Evolutionary conservation across 1,140 invertebrate species (phyloP).

Genomic region (Drosophila parabipectinata): DNA sequence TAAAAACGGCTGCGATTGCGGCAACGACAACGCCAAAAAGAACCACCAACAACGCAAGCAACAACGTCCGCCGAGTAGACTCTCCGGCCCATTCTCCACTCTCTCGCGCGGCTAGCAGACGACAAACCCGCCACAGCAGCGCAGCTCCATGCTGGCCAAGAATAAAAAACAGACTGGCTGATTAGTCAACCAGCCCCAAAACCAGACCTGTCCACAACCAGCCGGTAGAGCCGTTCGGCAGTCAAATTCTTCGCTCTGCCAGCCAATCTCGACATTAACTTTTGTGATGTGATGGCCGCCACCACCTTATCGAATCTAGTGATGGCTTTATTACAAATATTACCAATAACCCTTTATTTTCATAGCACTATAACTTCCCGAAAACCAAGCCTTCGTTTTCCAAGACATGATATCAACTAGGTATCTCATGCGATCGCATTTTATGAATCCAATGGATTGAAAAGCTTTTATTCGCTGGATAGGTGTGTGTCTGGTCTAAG

Average conservation of each 20-base stretch:
- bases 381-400: no score
- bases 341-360: no score
- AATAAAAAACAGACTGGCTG: slow-evolving; percentile 79
- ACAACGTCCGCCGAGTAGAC: slow-evolving; percentile 18
- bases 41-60: no score
- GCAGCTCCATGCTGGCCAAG: slow-evolving; percentile 75
- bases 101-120: slow-evolving; percentile 8
- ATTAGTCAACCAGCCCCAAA: slow-evolving; percentile 67
- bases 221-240: slow-evolving; percentile 4
- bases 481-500: background rate
- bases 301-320: no score
- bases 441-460: background rate
- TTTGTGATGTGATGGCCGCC: background rate
- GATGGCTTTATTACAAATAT: no score
- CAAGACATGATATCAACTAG: no score
- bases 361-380: no score
- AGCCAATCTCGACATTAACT: background rate
- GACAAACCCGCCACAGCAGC: slow-evolving; percentile 22
- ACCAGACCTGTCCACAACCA: slow-evolving; percentile 46
- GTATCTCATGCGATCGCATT: no score
- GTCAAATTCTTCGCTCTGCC: background rate
- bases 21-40: slow-evolving; percentile 33
- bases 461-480: background rate
- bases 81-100: slow-evolving; percentile 7
- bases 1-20: slow-evolving; percentile 73